A percentile compares a stretch with the other conserved stretches of the same genome.
These are phyloP conservation scores for Myripristis murdjan DNA, from an alignment of 2,797 vertebrate species.

Conservation along the genomic window DNA sequence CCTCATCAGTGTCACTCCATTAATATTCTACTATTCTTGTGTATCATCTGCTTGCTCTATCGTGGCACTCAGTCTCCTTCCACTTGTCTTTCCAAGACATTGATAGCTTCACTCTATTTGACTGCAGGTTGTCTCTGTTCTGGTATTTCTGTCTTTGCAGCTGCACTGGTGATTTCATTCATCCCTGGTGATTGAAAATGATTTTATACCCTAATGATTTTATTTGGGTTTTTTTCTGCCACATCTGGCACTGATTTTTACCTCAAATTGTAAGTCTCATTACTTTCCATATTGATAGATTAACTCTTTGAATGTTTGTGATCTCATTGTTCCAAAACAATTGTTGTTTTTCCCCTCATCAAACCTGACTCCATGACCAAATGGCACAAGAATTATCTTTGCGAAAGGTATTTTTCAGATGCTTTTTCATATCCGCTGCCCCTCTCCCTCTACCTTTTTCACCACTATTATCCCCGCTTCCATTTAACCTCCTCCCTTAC, in stretches of 20 bases:
- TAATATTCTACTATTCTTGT: constrained; percentile 45
- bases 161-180: constrained; percentile 16
- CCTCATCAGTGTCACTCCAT: constrained; percentile 55
- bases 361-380: not conserved
- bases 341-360: not conserved
- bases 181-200: constrained; percentile 7
- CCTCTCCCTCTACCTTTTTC: constrained; percentile 33
- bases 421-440: not conserved
- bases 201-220: not conserved
- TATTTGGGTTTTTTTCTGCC: constrained; percentile 3
- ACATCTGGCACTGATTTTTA: constrained; percentile 11
- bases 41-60: constrained; percentile 6
- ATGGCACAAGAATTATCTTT: constrained; percentile 3
- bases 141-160: not conserved
- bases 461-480: constrained; percentile 1
- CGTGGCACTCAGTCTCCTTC: not conserved
- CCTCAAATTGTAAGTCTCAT: constrained; percentile 1
- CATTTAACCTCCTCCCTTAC: not conserved
- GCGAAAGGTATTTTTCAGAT: constrained; percentile 20
- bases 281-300: not conserved
- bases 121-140: not conserved
- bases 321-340: not conserved
- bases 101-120: constrained; percentile 9
- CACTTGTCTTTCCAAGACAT: constrained; percentile 4
- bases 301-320: not conserved